These are phyloP conservation scores for Colinus virginianus DNA, from an alignment of 2,113 vertebrate species.

Conservation along the genomic window DNA sequence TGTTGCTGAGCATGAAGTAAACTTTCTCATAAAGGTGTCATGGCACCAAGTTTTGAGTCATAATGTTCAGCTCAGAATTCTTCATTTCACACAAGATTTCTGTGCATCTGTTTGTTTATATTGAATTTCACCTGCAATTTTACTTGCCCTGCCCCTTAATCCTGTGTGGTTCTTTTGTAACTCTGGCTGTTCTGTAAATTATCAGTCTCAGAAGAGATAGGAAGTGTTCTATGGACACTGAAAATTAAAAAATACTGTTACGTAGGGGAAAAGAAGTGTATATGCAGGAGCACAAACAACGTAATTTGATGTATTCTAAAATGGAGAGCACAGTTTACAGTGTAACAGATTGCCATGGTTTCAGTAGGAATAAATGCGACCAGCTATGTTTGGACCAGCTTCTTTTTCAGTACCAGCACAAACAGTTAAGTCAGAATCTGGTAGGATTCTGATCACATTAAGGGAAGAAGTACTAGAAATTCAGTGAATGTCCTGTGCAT, in stretches of 20 bases:
- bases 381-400: not conserved
- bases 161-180: not conserved
- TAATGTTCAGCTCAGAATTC: not conserved
- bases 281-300: not conserved
- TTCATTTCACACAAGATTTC: not conserved
- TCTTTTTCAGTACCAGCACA: not conserved
- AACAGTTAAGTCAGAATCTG: not conserved
- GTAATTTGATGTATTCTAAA: not conserved
- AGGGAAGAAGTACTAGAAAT: not conserved
- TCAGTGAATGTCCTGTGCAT: not conserved
- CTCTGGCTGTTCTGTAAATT: not conserved
- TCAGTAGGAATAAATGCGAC: not conserved
- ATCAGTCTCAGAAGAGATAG: not conserved
- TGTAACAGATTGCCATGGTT: not conserved
- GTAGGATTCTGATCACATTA: not conserved
- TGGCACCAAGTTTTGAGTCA: not conserved
- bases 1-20: not conserved
- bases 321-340: not conserved
- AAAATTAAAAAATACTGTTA: not conserved
- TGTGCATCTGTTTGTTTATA: not conserved
- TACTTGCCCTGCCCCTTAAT: not conserved
- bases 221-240: not conserved
- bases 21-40: not conserved
- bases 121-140: not conserved
- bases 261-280: not conserved